Percentiles rank a stretch among this genome's conserved stretches.
phyloP scores from a whole-genome alignment of 2,888 invertebrate species.

The Drosophila antonietae region DNA sequence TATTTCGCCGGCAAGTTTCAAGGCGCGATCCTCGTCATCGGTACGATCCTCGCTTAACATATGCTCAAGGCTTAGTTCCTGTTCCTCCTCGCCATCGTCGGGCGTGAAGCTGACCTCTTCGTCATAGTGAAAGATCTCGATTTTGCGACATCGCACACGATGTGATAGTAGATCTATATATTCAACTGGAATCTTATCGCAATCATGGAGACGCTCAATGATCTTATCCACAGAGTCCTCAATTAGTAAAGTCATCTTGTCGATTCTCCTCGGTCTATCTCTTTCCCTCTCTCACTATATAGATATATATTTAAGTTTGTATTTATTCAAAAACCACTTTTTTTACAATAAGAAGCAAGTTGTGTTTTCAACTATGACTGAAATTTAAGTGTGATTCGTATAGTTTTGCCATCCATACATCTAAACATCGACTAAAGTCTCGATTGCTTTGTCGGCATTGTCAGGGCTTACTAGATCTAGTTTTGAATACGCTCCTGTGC shows the following conservation, averaged over 20 bases:
- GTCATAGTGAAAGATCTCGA: conserved; percentile 65
- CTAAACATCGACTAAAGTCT: neutral
- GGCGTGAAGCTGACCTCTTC: conserved; percentile 51
- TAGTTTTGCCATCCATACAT: neutral
- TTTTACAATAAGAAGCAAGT: neutral
- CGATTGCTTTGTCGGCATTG: neutral
- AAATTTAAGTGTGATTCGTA: conserved; percentile 5
- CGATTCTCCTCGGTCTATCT: neutral
- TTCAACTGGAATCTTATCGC: conserved; percentile 33
- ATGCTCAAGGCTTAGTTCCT: conserved; percentile 5
- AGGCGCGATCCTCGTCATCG: conserved; percentile 39
- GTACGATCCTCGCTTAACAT: conserved; percentile 23
- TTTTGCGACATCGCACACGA: conserved; percentile 32
- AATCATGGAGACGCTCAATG: conserved; percentile 26
- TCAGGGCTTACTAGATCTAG: neutral
- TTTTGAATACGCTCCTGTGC: conserved; percentile 58
- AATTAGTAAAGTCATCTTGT: conserved; percentile 5
- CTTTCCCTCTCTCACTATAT: too few species aligned
- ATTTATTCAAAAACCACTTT: neutral
- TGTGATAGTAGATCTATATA: conserved; percentile 52
- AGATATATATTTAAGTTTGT: neutral
- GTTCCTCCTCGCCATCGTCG: conserved; percentile 40
- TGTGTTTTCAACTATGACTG: conserved; percentile 9
- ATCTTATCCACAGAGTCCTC: conserved; percentile 10
- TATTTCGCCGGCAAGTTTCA: conserved; percentile 30